These are phyloP conservation scores for Philotrypesis tridentata DNA, from an alignment of 1,140 invertebrate species.

Conservation along the genomic window DNA sequence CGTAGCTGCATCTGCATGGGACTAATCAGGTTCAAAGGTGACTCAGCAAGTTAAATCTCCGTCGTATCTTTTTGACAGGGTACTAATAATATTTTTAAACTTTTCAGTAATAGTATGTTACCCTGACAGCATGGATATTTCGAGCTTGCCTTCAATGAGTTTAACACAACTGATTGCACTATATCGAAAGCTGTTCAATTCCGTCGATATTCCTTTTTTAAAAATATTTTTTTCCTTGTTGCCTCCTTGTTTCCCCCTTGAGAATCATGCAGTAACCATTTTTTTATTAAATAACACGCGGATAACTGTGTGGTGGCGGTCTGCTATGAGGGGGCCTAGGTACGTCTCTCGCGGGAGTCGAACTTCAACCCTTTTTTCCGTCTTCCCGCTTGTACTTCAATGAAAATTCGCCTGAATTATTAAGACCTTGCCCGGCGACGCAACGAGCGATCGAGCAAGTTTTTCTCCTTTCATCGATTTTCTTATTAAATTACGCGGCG, in stretches of 20 bases:
- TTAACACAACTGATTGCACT: neutral
- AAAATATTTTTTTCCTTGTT: conserved; percentile 68
- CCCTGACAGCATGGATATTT: no score
- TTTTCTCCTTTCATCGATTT: conserved; percentile 38
- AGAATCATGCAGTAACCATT: conserved; percentile 52
- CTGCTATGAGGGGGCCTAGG: neutral
- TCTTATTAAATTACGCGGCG: conserved; percentile 25
- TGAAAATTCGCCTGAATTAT: conserved; percentile 60
- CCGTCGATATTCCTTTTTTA: conserved; percentile 72
- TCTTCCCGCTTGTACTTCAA: conserved; percentile 43
- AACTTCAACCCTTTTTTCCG: conserved; percentile 67
- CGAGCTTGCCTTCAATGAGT: no score
- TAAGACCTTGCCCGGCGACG: conserved; percentile 39
- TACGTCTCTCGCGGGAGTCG: conserved; percentile 62
- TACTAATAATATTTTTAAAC: no score
- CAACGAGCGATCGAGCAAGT: conserved; percentile 24
- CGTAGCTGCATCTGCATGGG: no score
- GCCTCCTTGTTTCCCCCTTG: conserved; percentile 57
- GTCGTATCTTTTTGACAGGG: no score
- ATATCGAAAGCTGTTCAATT: conserved; percentile 64
- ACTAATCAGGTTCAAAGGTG: no score
- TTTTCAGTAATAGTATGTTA: no score
- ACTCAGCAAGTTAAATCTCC: no score
- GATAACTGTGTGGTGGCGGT: neutral
- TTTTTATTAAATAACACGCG: conserved; percentile 67